phyloP scores from a whole-genome alignment of 2,113 vertebrate species.

The Pao palembangensis region DNA sequence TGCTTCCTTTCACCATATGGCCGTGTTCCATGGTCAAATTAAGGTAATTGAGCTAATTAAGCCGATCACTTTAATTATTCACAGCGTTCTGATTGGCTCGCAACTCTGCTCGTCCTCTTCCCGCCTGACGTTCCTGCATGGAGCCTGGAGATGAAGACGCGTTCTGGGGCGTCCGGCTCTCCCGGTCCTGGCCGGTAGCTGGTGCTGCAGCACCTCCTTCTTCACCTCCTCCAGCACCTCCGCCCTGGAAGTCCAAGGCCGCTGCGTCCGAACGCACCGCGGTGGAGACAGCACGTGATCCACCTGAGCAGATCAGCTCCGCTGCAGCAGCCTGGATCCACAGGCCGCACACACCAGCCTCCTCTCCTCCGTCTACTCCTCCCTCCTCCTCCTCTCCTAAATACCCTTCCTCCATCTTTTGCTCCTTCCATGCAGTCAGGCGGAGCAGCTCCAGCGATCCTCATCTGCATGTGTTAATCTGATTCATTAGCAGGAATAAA shows the following conservation, averaged over 20 bases:
- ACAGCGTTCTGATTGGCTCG: conserved; percentile 72
- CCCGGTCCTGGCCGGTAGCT: no score
- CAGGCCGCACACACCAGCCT: no score
- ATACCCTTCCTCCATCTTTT: conserved; percentile 65
- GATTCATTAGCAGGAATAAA: conserved; percentile 82
- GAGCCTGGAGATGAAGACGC: conserved; percentile 50
- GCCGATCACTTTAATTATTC: conserved; percentile 77
- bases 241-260: no score
- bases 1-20: conserved; percentile 80
- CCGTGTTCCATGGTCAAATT: conserved; percentile 74
- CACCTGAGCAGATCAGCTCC: no score
- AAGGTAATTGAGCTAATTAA: conserved; percentile 77
- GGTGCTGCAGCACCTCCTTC: no score
- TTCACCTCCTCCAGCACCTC: no score
- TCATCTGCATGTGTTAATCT: conserved; percentile 83
- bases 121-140: conserved; percentile 62
- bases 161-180: conserved; percentile 56
- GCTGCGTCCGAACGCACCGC: no score
- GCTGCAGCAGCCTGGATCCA: no score
- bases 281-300: no score
- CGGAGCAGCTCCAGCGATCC: conserved; percentile 73
- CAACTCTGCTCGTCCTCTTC: conserved; percentile 53
- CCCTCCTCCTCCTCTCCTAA: conserved; percentile 37
- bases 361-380: no score
- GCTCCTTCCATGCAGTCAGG: conserved; percentile 41